These are phyloP conservation scores for Drosophila mauritiana DNA, from an alignment of 1,140 invertebrate species.

Conservation along the genomic window DNA sequence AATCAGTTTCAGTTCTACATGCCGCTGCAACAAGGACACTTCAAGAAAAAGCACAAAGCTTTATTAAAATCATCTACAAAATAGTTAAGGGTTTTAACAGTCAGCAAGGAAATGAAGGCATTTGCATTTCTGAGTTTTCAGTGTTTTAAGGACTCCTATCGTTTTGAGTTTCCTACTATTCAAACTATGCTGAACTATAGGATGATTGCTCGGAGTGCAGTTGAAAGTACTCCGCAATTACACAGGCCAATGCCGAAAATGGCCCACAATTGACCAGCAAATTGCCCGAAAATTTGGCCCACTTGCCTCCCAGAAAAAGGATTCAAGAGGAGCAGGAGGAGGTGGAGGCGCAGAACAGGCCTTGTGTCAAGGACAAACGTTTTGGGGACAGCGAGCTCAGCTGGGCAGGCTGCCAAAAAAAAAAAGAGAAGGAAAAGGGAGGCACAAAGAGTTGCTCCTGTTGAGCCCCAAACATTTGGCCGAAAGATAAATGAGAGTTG, in stretches of 20 bases:
- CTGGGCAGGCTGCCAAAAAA: constrained; percentile 57
- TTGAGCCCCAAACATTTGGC: constrained; percentile 42
- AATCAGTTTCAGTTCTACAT: constrained; percentile 12
- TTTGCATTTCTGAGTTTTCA: too few relatives aligned
- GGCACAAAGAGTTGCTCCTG: constrained; percentile 26
- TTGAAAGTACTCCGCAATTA: constrained; percentile 25
- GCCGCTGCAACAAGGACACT: constrained; percentile 4
- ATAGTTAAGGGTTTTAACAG: background rate
- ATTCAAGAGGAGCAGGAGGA: background rate
- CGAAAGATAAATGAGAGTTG: constrained; percentile 63
- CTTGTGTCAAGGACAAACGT: constrained; percentile 68
- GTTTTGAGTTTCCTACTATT: background rate
- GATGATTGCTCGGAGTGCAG: background rate
- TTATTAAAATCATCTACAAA: too few relatives aligned
- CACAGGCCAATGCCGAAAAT: constrained; percentile 36
- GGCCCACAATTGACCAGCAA: constrained; percentile 65
- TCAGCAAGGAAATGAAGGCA: too few relatives aligned
- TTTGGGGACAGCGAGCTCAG: constrained; percentile 38
- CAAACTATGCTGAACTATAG: background rate
- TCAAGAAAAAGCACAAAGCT: background rate
- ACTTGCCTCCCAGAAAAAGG: background rate
- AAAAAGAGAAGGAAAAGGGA: background rate
- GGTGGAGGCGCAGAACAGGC: constrained; percentile 9
- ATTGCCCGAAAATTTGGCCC: constrained; percentile 48
- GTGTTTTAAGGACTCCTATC: too few relatives aligned